Evolutionary conservation across 2,113 vertebrate species (phyloP).

Genomic region (Bettongia penicillata): DNA sequence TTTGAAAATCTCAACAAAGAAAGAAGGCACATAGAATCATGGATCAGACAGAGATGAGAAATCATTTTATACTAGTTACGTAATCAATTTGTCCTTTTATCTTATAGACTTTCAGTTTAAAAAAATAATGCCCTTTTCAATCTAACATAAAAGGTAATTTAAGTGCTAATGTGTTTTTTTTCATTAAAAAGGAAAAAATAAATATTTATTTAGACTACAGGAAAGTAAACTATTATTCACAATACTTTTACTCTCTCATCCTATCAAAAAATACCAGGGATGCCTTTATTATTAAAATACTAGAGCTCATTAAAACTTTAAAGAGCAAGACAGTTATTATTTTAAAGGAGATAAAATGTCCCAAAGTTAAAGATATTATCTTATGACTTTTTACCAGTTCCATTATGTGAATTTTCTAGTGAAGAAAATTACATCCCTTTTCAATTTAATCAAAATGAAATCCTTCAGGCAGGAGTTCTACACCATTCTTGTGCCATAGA

Average conservation of each 20-base stretch:
- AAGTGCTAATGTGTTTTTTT: slow-evolving; percentile 13
- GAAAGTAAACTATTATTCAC: neutral
- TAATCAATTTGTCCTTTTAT: neutral
- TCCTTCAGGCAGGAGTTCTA: slow-evolving; percentile 24
- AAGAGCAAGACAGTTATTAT: slow-evolving; percentile 1
- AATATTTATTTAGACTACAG: neutral
- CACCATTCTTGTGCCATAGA: neutral
- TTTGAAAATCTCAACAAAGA: slow-evolving; percentile 19
- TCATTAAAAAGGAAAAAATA: neutral
- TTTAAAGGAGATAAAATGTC: slow-evolving; percentile 48
- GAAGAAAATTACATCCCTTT: slow-evolving; percentile 17
- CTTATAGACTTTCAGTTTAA: neutral
- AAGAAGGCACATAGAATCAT: neutral
- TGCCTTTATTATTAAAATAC: neutral
- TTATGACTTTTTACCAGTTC: slow-evolving; percentile 35
- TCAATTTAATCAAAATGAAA: slow-evolving; percentile 32
- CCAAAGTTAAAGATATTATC: slow-evolving; percentile 33
- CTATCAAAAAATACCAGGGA: neutral
- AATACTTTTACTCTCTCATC: neutral
- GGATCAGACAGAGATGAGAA: neutral
- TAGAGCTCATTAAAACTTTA: neutral
- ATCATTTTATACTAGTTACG: neutral
- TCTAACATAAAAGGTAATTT: neutral
- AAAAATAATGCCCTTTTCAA: neutral
- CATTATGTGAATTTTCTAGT: neutral